Percentiles rank a stretch among this genome's conserved stretches.
Conservation (phyloP, 2,888 invertebrate species). For the Coelogynopora nodosa region DNA sequence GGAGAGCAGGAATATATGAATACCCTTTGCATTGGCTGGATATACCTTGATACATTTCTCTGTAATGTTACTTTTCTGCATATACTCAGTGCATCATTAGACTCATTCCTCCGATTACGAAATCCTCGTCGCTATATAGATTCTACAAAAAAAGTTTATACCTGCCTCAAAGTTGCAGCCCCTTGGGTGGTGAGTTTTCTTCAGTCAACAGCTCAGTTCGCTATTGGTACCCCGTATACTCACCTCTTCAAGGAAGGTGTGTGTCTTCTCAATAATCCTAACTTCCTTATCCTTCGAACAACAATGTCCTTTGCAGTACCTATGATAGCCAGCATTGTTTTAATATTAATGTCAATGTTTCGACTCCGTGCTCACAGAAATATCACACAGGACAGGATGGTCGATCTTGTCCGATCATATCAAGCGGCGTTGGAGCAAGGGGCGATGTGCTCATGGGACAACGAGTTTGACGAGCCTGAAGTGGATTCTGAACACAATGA, state of each 20-base stretch:
- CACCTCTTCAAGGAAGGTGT: constrained; percentile 40
- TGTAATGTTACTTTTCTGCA: constrained; percentile 41
- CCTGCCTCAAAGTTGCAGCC: constrained; percentile 43
- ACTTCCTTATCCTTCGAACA: constrained; percentile 40
- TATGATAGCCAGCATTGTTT: constrained; percentile 35
- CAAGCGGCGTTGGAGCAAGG: background rate
- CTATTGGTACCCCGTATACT: constrained; percentile 29
- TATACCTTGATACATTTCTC: constrained; percentile 41
- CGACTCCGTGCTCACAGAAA: constrained; percentile 25
- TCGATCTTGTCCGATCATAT: background rate
- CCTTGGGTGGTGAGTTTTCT: constrained; percentile 43
- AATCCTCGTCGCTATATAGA: constrained; percentile 41
- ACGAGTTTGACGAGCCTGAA: background rate
- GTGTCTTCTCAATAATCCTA: constrained; percentile 41
- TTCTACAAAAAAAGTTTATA: constrained; percentile 25
- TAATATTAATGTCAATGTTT: constrained; percentile 30
- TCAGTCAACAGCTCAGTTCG: constrained; percentile 42
- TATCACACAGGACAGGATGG: background rate
- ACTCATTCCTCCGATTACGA: constrained; percentile 36
- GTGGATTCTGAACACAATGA: background rate
- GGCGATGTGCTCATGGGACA: background rate
- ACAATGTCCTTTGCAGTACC: constrained; percentile 43
- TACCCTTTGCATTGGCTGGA: constrained; percentile 41
- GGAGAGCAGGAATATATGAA: background rate
- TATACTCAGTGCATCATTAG: constrained; percentile 33